These are phyloP conservation scores for Pseudobourletiella spinata DNA, from an alignment of 1,140 invertebrate genomes.

Conservation along the genomic window DNA sequence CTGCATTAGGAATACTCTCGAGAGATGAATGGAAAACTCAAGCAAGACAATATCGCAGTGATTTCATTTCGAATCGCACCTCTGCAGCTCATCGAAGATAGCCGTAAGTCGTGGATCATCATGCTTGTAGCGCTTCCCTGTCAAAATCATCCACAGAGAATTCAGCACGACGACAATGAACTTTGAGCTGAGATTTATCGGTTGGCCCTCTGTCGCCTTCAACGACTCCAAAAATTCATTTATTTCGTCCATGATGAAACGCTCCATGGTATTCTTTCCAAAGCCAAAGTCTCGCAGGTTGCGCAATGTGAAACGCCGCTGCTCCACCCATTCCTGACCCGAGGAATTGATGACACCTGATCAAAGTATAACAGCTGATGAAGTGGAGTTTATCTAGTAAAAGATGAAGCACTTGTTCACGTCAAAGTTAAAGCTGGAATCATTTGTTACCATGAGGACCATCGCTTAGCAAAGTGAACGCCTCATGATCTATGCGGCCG, in stretches of 20 bases:
- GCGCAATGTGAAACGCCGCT: conserved; percentile 20
- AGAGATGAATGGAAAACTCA: too few species aligned
- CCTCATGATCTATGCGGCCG: conserved; percentile 9
- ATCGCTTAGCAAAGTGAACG: conserved; percentile 1
- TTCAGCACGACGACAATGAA: conserved; percentile 15
- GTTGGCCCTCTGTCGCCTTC: not conserved
- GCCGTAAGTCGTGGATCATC: not conserved
- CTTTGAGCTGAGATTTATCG: not conserved
- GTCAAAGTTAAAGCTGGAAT: not conserved
- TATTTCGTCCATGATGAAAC: conserved; percentile 22
- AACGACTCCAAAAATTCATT: conserved; percentile 18
- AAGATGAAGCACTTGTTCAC: not conserved
- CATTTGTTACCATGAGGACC: not conserved
- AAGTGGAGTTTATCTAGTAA: conserved; percentile 16
- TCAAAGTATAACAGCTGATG: too few species aligned
- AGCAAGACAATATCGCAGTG: too few species aligned
- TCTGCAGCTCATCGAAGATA: too few species aligned
- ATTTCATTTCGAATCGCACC: too few species aligned
- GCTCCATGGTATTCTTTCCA: conserved; percentile 27
- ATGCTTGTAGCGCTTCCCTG: conserved; percentile 9
- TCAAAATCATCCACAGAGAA: conserved; percentile 20
- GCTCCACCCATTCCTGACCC: conserved; percentile 51
- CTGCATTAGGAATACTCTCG: too few species aligned
- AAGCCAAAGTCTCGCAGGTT: conserved; percentile 31
- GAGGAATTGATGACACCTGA: not conserved